A percentile compares a stretch with the other conserved stretches of the same genome.
phyloP scores from a whole-genome alignment of 2,888 invertebrate species.

The Heliothis peltigera region DNA sequence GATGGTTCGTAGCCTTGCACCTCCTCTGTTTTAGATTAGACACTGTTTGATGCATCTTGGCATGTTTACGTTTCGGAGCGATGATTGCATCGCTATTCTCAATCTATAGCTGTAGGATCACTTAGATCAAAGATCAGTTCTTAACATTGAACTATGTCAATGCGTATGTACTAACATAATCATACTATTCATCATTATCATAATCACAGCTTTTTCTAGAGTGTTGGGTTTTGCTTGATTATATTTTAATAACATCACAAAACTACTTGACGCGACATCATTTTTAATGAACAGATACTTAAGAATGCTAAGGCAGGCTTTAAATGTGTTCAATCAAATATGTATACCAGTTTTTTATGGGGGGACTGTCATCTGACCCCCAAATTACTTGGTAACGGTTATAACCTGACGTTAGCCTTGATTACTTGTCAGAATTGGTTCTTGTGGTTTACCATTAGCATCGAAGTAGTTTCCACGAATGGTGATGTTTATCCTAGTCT shows the following conservation, averaged over 20 bases:
- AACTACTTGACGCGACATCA: not conserved
- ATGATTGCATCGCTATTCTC: constrained; percentile 45
- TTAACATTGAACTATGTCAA: constrained; percentile 38
- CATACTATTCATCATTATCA: constrained; percentile 3
- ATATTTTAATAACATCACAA: not conserved
- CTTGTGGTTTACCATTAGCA: not conserved
- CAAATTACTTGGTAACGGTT: not conserved
- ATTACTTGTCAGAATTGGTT: constrained; percentile 1
- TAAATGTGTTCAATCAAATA: not conserved
- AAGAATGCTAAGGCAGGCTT: not conserved
- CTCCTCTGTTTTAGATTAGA: constrained; percentile 31
- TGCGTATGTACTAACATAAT: constrained; percentile 7
- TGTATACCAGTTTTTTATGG: not conserved
- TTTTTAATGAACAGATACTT: not conserved
- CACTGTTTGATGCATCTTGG: constrained; percentile 55
- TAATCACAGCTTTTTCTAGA: constrained; percentile 13
- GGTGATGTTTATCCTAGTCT: no score
- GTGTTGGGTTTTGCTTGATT: constrained; percentile 5
- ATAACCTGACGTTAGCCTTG: not conserved
- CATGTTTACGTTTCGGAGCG: constrained; percentile 43
- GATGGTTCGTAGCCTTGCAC: constrained; percentile 39
- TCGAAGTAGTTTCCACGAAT: not conserved
- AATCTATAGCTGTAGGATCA: constrained; percentile 30
- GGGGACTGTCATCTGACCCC: not conserved
- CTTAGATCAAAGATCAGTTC: constrained; percentile 46